Evolutionary conservation across 2,797 vertebrate species (phyloP).

Genomic region (Arctocebus calabarensis): DNA sequence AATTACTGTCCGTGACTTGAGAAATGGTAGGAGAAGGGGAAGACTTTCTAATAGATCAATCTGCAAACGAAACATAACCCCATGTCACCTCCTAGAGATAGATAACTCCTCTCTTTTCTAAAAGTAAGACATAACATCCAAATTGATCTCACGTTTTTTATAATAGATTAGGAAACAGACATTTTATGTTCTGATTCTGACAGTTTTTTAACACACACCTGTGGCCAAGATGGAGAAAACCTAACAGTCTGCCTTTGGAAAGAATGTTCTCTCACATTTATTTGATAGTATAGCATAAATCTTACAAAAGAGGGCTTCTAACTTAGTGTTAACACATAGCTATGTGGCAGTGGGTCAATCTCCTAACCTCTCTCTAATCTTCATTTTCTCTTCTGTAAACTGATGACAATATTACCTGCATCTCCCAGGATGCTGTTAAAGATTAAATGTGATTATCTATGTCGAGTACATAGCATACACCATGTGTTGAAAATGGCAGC

Average conservation of each 20-base stretch:
- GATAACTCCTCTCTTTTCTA: background rate
- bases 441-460: background rate
- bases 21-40: background rate
- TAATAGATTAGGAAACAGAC: background rate
- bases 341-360: background rate
- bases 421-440: background rate
- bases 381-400: conserved; percentile 24
- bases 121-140: background rate
- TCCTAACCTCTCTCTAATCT: background rate
- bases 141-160: background rate
- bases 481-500: background rate
- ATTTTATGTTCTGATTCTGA: background rate
- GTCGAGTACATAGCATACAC: background rate
- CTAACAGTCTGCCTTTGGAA: background rate
- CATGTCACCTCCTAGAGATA: background rate
- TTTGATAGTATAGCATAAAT: background rate
- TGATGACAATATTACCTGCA: background rate
- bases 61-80: background rate
- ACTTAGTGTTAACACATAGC: background rate
- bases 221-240: background rate
- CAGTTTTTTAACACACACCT: background rate
- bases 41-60: background rate
- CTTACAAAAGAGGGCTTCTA: background rate
- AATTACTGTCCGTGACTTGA: background rate
- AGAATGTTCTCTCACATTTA: background rate